Evolutionary conservation across 2,113 vertebrate genomes (phyloP).

Genomic region (Carollia perspicillata): DNA sequence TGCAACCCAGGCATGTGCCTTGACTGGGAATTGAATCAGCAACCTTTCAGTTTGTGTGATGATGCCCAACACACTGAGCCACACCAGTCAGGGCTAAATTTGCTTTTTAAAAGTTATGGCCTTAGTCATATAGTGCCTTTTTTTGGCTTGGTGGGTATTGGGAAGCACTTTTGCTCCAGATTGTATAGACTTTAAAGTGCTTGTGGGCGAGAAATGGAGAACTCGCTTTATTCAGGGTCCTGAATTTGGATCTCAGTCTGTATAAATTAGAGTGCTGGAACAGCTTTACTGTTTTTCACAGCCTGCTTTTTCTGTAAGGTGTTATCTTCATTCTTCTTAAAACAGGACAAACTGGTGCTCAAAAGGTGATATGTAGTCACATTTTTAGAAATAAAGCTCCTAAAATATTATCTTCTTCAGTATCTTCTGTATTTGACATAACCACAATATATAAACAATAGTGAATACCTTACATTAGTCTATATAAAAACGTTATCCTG

Average conservation of each 20-base stretch:
- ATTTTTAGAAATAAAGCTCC: background rate
- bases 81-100: background rate
- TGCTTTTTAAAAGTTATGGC: background rate
- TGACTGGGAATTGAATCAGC: too few relatives aligned
- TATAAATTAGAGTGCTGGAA: background rate
- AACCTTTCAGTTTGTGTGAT: too few relatives aligned
- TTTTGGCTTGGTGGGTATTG: background rate
- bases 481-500: background rate
- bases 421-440: background rate
- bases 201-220: background rate
- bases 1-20: too few relatives aligned
- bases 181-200: background rate
- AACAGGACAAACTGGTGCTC: background rate
- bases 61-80: too few relatives aligned
- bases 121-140: background rate
- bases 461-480: background rate
- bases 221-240: background rate
- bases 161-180: background rate
- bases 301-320: background rate
- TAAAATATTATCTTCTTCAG: background rate
- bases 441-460: background rate
- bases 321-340: background rate
- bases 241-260: conserved; percentile 12
- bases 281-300: background rate
- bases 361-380: background rate